Evolutionary conservation across 2,797 vertebrate species (phyloP).

Genomic region (Gymnodraco acuticeps): DNA sequence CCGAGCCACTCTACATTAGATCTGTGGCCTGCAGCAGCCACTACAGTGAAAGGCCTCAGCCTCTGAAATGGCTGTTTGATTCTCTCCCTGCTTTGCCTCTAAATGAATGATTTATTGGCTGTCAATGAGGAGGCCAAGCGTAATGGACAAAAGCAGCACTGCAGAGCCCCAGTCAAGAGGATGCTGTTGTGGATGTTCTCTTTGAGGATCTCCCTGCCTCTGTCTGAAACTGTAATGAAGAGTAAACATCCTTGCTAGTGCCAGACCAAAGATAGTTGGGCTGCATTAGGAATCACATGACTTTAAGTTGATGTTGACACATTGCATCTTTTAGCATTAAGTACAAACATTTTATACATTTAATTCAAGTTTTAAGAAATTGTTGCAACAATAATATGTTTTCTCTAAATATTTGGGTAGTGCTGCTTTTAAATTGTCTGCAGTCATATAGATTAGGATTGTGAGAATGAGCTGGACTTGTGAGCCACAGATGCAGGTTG

Average conservation of each 20-base stretch:
- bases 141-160: slow-evolving; percentile 85
- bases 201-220: slow-evolving; percentile 81
- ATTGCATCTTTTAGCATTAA: slow-evolving; percentile 41
- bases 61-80: slow-evolving; percentile 85
- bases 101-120: slow-evolving; percentile 90
- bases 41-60: slow-evolving; percentile 83
- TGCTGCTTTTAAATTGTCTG: slow-evolving; percentile 29
- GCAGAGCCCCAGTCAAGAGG: slow-evolving; percentile 83
- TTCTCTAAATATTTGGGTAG: not conserved
- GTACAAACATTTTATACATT: slow-evolving; percentile 25
- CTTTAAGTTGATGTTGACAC: slow-evolving; percentile 53
- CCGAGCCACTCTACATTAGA: slow-evolving; percentile 87
- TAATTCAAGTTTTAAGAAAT: slow-evolving; percentile 26
- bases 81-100: slow-evolving; percentile 85
- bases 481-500: slow-evolving; percentile 73
- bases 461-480: slow-evolving; percentile 68
- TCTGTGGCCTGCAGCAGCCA: slow-evolving; percentile 85
- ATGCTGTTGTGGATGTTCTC: slow-evolving; percentile 83
- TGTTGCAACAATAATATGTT: not conserved
- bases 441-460: slow-evolving; percentile 8
- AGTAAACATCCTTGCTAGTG: slow-evolving; percentile 75
- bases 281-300: slow-evolving; percentile 54
- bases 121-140: slow-evolving; percentile 85
- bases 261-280: slow-evolving; percentile 56
- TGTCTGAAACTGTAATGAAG: slow-evolving; percentile 78